These are phyloP conservation scores for Pangasius krempfi DNA, from an alignment of 2,797 vertebrate genomes.

Conservation along the genomic window DNA sequence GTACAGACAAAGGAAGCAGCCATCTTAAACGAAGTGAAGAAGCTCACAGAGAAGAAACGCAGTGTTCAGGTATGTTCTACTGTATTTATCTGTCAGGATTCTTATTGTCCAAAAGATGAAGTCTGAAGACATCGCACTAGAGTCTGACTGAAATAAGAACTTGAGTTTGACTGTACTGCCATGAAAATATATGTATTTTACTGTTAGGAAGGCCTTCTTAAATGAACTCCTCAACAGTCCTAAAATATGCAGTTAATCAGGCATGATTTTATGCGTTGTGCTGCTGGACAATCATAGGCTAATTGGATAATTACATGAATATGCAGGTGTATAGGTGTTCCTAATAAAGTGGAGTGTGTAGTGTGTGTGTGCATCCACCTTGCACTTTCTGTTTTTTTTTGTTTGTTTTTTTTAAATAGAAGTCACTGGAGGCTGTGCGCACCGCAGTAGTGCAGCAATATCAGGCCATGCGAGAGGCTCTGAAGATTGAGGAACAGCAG, in stretches of 20 bases:
- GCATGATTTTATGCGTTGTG: neutral
- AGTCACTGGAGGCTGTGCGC: constrained; percentile 59
- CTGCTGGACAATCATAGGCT: neutral
- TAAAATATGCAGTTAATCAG: neutral
- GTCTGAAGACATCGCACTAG: neutral
- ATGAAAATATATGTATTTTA: no score
- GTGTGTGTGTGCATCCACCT: neutral
- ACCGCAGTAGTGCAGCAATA: constrained; percentile 72
- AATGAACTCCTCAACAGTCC: neutral
- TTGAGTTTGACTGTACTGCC: neutral
- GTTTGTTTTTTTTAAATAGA: constrained; percentile 56
- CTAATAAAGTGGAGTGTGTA: neutral
- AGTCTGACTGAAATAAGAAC: neutral
- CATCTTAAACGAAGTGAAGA: constrained; percentile 61
- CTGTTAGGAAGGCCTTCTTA: neutral
- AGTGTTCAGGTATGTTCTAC: constrained; percentile 61
- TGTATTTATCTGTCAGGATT: neutral
- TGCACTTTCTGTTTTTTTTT: neutral
- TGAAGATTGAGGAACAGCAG: constrained; percentile 75
- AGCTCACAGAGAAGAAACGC: constrained; percentile 69
- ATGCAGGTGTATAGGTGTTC: neutral
- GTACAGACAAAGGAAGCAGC: constrained; percentile 67
- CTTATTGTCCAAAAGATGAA: neutral
- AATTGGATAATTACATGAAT: neutral
- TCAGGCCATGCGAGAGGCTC: constrained; percentile 70